phyloP scores from a whole-genome alignment of 2,113 vertebrate species.

The Laterallus jamaicensis region DNA sequence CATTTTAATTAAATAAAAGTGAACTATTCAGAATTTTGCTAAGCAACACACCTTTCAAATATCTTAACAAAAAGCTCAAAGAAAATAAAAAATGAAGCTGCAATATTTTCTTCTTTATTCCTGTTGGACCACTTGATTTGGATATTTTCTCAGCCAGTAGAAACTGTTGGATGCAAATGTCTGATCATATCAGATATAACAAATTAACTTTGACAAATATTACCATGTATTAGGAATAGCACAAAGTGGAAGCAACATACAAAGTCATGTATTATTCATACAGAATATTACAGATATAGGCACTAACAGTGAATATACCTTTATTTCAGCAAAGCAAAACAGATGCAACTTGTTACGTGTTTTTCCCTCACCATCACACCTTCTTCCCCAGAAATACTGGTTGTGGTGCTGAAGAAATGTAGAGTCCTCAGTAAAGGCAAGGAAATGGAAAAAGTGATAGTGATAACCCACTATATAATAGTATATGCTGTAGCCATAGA shows the following conservation, averaged over 20 bases:
- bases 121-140: not conserved
- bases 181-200: not conserved
- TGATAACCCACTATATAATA: not conserved
- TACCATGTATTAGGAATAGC: not conserved
- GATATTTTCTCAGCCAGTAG: not conserved
- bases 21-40: not conserved
- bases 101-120: not conserved
- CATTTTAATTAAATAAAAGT: not conserved
- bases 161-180: not conserved
- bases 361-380: not conserved
- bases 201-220: not conserved
- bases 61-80: not conserved
- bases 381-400: not conserved
- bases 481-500: not conserved
- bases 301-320: not conserved
- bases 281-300: not conserved
- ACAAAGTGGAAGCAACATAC: not conserved
- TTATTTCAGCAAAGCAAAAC: not conserved
- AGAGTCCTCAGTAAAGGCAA: not conserved
- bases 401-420: not conserved
- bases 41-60: not conserved
- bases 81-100: not conserved
- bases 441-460: not conserved
- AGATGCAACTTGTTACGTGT: not conserved
- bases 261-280: not conserved